These are phyloP conservation scores for Anser cygnoides DNA, from an alignment of 2,113 vertebrate species.

Conservation along the genomic window DNA sequence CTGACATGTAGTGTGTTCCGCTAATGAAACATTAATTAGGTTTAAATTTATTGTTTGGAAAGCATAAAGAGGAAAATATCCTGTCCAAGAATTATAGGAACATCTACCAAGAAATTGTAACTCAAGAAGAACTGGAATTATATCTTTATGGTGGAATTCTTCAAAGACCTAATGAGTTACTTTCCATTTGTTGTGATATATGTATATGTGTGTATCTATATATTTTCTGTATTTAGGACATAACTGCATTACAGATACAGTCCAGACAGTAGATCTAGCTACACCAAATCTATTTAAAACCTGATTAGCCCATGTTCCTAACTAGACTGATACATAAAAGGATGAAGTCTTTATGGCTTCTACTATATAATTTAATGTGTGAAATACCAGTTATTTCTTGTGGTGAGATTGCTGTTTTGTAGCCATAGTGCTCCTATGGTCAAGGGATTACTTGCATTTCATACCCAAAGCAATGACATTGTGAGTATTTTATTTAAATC, in stretches of 20 bases:
- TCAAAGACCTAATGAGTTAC: background rate
- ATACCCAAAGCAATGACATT: background rate
- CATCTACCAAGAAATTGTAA: background rate
- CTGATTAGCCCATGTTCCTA: background rate
- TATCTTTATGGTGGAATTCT: background rate
- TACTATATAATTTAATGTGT: no score
- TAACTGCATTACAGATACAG: background rate
- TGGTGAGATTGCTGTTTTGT: background rate
- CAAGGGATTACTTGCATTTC: background rate
- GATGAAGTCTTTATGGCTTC: background rate
- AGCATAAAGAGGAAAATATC: background rate
- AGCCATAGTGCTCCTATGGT: background rate
- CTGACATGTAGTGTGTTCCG: background rate
- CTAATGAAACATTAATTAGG: background rate
- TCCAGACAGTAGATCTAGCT: background rate
- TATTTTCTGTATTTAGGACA: background rate
- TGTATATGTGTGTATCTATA: fast-evolving
- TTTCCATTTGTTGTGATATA: background rate
- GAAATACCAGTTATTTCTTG: background rate
- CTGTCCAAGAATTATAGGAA: background rate
- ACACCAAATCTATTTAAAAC: background rate
- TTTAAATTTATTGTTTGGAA: background rate
- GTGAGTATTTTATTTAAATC: background rate
- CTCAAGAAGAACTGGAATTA: background rate
- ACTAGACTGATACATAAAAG: background rate